Conservation (phyloP, 2,888 invertebrate species). For the Lottia scabra region DNA sequence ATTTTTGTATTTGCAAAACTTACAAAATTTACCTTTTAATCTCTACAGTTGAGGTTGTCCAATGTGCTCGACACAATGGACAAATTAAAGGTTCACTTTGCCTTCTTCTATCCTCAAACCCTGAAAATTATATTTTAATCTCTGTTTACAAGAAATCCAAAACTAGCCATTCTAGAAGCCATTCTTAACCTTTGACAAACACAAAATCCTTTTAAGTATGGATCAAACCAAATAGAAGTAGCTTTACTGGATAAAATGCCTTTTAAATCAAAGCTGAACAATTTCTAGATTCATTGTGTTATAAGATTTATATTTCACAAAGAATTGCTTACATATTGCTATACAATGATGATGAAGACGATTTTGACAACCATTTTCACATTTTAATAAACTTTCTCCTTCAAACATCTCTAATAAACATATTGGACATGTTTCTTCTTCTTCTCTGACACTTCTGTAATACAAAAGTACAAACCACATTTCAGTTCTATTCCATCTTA, state of each 20-base stretch:
- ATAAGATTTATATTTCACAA: neutral
- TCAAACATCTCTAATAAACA: slow-evolving; percentile 71
- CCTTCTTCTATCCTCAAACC: slow-evolving; percentile 69
- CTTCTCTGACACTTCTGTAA: slow-evolving; percentile 59
- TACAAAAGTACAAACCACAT: neutral
- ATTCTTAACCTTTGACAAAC: too few species aligned
- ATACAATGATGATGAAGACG: slow-evolving; percentile 71
- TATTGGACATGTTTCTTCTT: slow-evolving; percentile 71
- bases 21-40: slow-evolving; percentile 46
- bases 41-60: slow-evolving; percentile 58
- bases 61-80: slow-evolving; percentile 68
- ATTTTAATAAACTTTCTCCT: slow-evolving; percentile 70
- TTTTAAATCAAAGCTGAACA: too few species aligned
- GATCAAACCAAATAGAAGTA: too few species aligned
- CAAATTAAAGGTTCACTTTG: slow-evolving; percentile 68
- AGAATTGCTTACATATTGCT: slow-evolving; percentile 64
- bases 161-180: too few species aligned
- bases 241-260: too few species aligned
- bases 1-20: too few species aligned
- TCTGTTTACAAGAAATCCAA: too few species aligned
- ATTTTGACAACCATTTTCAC: slow-evolving; percentile 70
- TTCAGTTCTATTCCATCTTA: neutral
- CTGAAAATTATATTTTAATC: slow-evolving; percentile 41
- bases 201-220: too few species aligned
- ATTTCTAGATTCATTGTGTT: neutral